Base-by-base conservation (phyloP, 2,797 vertebrate genomes). In the Arvicola amphibius region DNA sequence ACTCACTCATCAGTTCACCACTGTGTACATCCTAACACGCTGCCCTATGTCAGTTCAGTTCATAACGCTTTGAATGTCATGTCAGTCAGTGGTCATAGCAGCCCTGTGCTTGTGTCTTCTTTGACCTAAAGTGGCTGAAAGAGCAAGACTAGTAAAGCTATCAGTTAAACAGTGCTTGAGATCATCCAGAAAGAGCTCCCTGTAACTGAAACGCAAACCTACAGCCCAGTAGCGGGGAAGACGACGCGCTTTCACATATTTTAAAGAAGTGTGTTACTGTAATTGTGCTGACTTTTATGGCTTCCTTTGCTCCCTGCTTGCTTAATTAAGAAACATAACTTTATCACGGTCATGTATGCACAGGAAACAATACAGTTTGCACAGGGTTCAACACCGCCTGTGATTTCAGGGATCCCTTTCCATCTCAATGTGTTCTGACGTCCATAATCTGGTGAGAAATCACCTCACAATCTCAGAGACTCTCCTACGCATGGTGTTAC, bases 1-100 rank as follows among this genome's bases (percentile, higher is more conserved):
- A 46, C 25, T 29, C 16, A 32, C 10, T 85, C 6, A 23, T 37
- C 27, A 46, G 10, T 56, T 83, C 5, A 19, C n/a, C 27, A 13
- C 27, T 12, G 1, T 34, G 21, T 34, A 21, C 21, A 21, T 43
- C 5, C 1, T 13, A 34, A 53, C 1, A 2, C n/a, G 40, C 23
- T 5, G 6, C 14, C 25, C 6, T 16, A 32, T 17, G 65, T 25
- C 40, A 46, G 9, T 25, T 25, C 61, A 34, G 13, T 25, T 40
- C 27, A 13, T 27, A 2, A 40, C 1, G 1, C 10, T 40, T 7
- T 37, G 14, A 37, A 32, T 51, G 21, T 53, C 59, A 10, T 17
- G 56, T 27, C 19, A 32, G 56, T 27, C 19, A 23, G 1, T 7
- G 29, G 1, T 21, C 5, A 19, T 7, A 83, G 56, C 14, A 23